Conservation (phyloP, 2,113 vertebrate species). For the Micronycteris hirsuta region DNA sequence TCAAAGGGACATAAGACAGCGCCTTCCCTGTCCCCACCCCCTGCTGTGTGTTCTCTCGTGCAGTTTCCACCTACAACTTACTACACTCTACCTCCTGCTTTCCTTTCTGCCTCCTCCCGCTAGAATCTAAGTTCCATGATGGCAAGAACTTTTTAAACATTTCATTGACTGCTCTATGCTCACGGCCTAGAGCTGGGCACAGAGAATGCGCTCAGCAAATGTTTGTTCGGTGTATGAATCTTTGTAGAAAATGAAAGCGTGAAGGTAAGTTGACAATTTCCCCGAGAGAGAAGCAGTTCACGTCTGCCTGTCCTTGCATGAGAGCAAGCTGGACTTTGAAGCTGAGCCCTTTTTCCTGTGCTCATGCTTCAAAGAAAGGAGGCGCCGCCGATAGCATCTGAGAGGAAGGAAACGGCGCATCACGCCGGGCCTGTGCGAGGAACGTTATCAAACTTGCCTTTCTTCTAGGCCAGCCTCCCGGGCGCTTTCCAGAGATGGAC, state of each 20-base stretch:
- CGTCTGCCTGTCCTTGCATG: neutral
- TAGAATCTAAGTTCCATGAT: neutral
- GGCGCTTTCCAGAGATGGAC: conserved; percentile 79
- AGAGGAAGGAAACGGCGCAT: conserved; percentile 22
- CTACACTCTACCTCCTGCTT: neutral
- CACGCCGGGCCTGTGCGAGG: neutral
- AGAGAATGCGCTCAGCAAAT: neutral
- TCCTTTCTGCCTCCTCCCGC: neutral
- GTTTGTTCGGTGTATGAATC: neutral
- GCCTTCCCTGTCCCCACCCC: rapidly evolving
- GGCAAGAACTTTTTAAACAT: neutral
- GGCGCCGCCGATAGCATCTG: conserved; percentile 43
- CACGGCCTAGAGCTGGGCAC: neutral
- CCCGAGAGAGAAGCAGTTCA: neutral
- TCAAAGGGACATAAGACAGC: rapidly evolving
- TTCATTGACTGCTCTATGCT: neutral
- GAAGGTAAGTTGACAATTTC: conserved; percentile 10
- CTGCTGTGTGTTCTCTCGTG: neutral
- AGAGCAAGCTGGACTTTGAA: conserved; percentile 22
- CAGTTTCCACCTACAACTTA: neutral
- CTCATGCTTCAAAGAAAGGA: conserved; percentile 41
- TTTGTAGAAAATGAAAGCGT: conserved; percentile 9
- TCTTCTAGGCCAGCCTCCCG: neutral
- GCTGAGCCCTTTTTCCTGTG: conserved; percentile 54
- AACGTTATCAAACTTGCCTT: neutral